phyloP scores from a whole-genome alignment of 2,113 vertebrate genomes.

The Beaufortia kweichowensis region DNA sequence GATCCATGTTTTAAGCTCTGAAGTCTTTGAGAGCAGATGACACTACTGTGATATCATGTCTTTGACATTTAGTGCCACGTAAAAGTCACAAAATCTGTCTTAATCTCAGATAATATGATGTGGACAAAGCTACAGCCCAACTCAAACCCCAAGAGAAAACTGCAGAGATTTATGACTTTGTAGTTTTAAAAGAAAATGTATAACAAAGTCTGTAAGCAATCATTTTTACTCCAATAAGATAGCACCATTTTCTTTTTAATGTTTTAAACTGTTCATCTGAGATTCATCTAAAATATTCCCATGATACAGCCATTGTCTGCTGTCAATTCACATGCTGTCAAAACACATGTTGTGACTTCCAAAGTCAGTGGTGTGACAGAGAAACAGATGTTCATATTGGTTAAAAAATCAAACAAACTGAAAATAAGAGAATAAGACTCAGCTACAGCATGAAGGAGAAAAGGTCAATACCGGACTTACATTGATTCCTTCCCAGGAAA shows the following conservation, averaged over 20 bases:
- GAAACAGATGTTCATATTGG: background rate
- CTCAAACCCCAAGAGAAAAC: slow-evolving; percentile 12
- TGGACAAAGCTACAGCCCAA: background rate
- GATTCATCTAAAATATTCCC: background rate
- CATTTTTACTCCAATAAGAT: background rate
- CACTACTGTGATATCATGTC: slow-evolving; percentile 20
- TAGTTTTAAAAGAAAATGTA: no score
- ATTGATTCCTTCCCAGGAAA: slow-evolving; percentile 98
- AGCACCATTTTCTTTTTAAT: background rate
- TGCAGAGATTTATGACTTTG: no score
- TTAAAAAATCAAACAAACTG: background rate
- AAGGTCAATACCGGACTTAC: slow-evolving; percentile 77
- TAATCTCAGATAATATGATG: slow-evolving; percentile 32
- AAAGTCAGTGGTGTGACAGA: background rate
- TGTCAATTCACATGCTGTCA: no score
- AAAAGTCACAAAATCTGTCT: slow-evolving; percentile 12
- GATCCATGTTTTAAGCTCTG: background rate
- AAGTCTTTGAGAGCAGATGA: slow-evolving; percentile 8
- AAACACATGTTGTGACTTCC: background rate
- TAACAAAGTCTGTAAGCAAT: background rate
- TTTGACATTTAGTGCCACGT: slow-evolving; percentile 12
- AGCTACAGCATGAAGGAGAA: background rate
- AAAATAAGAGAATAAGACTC: background rate
- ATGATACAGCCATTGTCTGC: background rate
- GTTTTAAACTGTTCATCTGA: no score